phyloP scores from a whole-genome alignment of 2,888 invertebrate species.

The Amorpha juglandis region DNA sequence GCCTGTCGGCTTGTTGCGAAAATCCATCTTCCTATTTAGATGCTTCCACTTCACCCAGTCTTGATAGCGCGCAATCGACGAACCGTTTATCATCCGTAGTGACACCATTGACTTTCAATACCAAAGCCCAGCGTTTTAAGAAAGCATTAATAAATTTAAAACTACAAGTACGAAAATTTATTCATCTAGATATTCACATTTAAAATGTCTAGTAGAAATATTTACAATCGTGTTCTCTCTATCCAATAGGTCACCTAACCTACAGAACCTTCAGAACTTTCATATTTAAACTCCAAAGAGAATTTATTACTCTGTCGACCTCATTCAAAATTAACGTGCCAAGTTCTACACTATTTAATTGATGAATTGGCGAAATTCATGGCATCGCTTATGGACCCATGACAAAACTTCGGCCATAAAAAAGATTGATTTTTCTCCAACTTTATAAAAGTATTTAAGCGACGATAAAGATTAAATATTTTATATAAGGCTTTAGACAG shows the following conservation, averaged over 20 bases:
- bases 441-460: background rate
- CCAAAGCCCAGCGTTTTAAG: too few relatives aligned
- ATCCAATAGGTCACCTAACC: background rate
- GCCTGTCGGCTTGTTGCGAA: too few relatives aligned
- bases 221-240: background rate
- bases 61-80: too few relatives aligned
- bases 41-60: too few relatives aligned
- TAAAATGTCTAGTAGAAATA: background rate
- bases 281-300: slow-evolving; percentile 5
- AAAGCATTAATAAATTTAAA: too few relatives aligned
- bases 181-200: background rate
- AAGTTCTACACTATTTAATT: slow-evolving; percentile 30
- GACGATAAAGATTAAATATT: background rate
- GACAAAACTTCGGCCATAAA: slow-evolving; percentile 11
- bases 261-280: background rate
- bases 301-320: slow-evolving; percentile 4
- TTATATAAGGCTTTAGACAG: too few relatives aligned
- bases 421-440: background rate
- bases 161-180: background rate
- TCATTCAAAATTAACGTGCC: slow-evolving; percentile 26
- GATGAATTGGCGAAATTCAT: slow-evolving; percentile 30
- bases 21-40: too few relatives aligned
- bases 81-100: too few relatives aligned
- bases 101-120: too few relatives aligned
- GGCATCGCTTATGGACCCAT: background rate